phyloP scores from a whole-genome alignment of 2,113 vertebrate species.

The Oreochromis spilurus region DNA sequence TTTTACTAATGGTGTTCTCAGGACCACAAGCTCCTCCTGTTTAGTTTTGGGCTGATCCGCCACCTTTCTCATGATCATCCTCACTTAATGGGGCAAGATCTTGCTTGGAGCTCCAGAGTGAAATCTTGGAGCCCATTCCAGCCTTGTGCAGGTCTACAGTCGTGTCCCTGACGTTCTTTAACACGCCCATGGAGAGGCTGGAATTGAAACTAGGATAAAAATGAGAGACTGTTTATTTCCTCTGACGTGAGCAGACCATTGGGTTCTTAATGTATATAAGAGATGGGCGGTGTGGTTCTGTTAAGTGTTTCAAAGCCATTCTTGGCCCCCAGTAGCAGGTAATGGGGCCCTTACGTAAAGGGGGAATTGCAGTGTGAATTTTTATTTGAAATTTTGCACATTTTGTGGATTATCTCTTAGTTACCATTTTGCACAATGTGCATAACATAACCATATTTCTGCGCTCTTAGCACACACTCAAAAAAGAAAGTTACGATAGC shows the following conservation, averaged over 20 bases:
- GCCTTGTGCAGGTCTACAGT: neutral
- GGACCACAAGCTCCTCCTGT: neutral
- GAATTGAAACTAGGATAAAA: neutral
- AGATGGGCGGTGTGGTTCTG: neutral
- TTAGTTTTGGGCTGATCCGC: rapidly evolving
- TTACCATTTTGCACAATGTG: neutral
- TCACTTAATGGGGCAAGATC: neutral
- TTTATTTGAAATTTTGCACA: neutral
- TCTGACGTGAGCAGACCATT: neutral
- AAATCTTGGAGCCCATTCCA: neutral
- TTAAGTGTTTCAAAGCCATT: neutral
- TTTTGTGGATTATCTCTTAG: neutral
- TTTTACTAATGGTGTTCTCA: neutral
- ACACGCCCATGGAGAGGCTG: neutral
- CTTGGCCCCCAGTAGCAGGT: neutral
- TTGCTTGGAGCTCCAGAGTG: neutral
- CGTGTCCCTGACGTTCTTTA: neutral
- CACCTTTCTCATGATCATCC: neutral
- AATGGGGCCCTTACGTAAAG: neutral
- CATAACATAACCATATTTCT: neutral
- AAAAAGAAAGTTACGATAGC: neutral
- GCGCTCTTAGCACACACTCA: neutral
- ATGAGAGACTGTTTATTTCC: neutral
- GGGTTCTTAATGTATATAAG: neutral
- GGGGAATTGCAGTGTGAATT: neutral